A percentile compares a stretch with the other conserved stretches of the same genome.
Evolutionary conservation across 1,140 invertebrate species (phyloP).

Genomic region (Periplaneta americana): DNA sequence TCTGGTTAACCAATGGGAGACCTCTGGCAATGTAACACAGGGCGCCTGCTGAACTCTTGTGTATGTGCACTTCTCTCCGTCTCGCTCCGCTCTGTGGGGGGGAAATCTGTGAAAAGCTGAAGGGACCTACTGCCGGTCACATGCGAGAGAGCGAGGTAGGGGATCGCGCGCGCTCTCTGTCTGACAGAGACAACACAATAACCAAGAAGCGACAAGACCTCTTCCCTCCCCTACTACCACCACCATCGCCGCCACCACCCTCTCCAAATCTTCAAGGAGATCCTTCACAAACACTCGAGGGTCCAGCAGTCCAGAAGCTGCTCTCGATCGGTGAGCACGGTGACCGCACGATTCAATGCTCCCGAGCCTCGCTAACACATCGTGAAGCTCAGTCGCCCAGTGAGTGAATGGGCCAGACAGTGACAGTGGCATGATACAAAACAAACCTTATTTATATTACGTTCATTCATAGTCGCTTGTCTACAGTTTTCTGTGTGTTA

Average conservation of each 20-base stretch:
- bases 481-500: too few relatives aligned
- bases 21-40: not conserved
- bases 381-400: too few relatives aligned
- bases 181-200: too few relatives aligned
- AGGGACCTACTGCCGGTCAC: not conserved
- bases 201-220: not conserved
- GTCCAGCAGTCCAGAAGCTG: not conserved
- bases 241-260: not conserved
- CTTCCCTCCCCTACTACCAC: not conserved
- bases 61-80: not conserved
- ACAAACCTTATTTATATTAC: too few relatives aligned
- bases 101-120: not conserved
- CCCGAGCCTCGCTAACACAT: not conserved
- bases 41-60: not conserved
- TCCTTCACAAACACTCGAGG: not conserved
- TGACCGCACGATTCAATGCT: not conserved
- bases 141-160: not conserved
- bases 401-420: too few relatives aligned
- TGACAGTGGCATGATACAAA: too few relatives aligned
- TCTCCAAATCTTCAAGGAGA: not conserved
- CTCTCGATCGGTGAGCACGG: not conserved
- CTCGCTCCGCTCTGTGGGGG: not conserved
- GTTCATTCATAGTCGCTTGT: too few relatives aligned
- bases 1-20: not conserved
- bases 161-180: too few relatives aligned